These are phyloP conservation scores for Xenops minutus DNA, from an alignment of 2,797 vertebrate genomes.

Conservation along the genomic window DNA sequence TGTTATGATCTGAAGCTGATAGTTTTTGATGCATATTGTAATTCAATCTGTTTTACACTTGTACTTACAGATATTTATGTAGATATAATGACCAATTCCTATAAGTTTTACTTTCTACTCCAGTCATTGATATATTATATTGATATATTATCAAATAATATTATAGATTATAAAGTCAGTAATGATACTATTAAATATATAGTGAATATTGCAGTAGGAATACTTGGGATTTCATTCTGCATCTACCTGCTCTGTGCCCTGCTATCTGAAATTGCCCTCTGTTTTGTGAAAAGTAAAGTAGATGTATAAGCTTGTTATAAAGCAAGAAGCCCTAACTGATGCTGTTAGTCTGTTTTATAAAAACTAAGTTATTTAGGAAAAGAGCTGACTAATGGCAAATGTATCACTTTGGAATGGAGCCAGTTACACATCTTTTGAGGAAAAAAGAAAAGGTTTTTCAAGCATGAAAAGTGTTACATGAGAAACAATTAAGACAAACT, in stretches of 20 bases:
- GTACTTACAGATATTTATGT: neutral
- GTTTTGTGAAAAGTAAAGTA: neutral
- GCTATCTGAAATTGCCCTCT: neutral
- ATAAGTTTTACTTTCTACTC: neutral
- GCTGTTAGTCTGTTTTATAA: neutral
- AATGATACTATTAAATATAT: neutral
- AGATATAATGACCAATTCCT: neutral
- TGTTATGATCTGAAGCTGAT: neutral
- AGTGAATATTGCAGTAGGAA: neutral
- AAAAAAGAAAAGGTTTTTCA: neutral
- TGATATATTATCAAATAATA: too few species aligned
- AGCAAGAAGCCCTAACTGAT: neutral
- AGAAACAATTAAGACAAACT: neutral
- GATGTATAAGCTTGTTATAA: neutral
- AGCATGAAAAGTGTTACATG: neutral
- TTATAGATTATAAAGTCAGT: neutral
- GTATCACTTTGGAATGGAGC: neutral
- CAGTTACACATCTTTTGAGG: neutral
- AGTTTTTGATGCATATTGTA: neutral
- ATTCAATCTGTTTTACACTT: neutral
- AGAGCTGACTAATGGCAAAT: neutral
- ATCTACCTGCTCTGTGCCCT: neutral
- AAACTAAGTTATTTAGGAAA: neutral
- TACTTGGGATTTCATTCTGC: neutral
- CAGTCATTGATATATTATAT: neutral